These are phyloP conservation scores for Garrulus glandarius DNA, from an alignment of 2,797 vertebrate genomes.

Conservation along the genomic window DNA sequence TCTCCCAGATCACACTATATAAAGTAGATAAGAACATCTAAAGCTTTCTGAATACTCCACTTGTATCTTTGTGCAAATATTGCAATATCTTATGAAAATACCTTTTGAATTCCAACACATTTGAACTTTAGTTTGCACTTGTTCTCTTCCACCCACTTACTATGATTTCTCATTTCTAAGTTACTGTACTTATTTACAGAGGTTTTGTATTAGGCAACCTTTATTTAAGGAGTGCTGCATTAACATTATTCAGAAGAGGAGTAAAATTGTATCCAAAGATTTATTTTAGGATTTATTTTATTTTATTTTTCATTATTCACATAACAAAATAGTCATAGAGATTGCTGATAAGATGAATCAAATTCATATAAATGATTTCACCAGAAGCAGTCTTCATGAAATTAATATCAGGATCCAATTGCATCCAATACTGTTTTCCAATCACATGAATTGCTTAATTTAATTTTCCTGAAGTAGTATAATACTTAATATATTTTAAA, in stretches of 20 bases:
- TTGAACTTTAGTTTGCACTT: background rate
- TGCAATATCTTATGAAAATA: background rate
- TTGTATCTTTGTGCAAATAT: slow-evolving; percentile 37
- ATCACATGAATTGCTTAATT: background rate
- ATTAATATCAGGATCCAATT: background rate
- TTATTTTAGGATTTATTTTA: background rate
- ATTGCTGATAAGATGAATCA: background rate
- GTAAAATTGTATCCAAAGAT: background rate
- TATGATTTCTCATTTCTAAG: background rate
- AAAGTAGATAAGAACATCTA: background rate
- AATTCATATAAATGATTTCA: background rate
- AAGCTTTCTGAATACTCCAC: background rate
- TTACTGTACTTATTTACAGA: background rate
- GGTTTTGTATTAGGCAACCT: background rate
- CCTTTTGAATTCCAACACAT: background rate
- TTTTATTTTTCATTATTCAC: background rate
- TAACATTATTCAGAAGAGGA: background rate
- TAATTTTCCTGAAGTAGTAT: background rate
- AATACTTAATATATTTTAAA: background rate
- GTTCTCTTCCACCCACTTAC: background rate
- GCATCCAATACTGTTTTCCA: background rate
- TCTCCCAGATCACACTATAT: background rate
- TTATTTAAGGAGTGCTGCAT: background rate
- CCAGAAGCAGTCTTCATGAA: background rate
- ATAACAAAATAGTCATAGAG: background rate